A percentile compares a stretch with the other conserved stretches of the same genome.
These are phyloP conservation scores for Furnarius figulus DNA, from an alignment of 2,113 vertebrate genomes.

Conservation along the genomic window DNA sequence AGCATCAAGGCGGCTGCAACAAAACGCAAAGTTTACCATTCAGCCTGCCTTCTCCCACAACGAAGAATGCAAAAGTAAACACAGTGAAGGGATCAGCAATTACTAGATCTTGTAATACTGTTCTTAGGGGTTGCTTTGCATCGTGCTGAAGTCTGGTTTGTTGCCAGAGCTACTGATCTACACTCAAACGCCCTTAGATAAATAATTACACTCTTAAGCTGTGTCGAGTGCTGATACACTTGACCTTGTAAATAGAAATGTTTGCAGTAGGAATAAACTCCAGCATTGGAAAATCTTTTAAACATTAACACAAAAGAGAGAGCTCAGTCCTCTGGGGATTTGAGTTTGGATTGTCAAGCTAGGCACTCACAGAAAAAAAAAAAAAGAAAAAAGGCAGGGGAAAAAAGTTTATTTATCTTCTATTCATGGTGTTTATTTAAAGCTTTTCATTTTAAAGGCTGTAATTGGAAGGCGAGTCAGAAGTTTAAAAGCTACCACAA, in stretches of 20 bases:
- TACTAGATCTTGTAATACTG: conserved; percentile 74
- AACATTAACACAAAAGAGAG: conserved; percentile 85
- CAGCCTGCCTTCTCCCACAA: conserved; percentile 9
- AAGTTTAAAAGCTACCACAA: conserved; percentile 81
- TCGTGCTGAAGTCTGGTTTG: conserved; percentile 74
- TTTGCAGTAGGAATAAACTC: conserved; percentile 89
- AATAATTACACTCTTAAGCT: conserved; percentile 88
- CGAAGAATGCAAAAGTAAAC: conserved; percentile 70
- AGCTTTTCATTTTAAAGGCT: conserved; percentile 77
- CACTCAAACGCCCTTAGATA: conserved; percentile 87
- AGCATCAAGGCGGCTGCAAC: not conserved
- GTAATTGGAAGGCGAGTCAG: conserved; percentile 77
- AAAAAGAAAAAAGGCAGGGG: no score
- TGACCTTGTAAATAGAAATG: conserved; percentile 91
- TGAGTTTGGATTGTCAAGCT: conserved; percentile 78
- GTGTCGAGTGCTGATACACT: conserved; percentile 84
- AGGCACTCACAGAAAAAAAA: conserved; percentile 69
- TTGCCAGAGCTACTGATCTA: conserved; percentile 85
- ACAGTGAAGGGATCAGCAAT: conserved; percentile 71
- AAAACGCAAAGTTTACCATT: conserved; percentile 35
- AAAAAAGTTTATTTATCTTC: conserved; percentile 86
- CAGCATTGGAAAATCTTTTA: conserved; percentile 83
- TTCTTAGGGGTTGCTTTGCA: conserved; percentile 75
- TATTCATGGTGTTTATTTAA: conserved; percentile 86
- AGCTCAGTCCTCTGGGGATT: conserved; percentile 79